Conservation (phyloP, 2,113 vertebrate genomes). For the Odocoileus virginianus region DNA sequence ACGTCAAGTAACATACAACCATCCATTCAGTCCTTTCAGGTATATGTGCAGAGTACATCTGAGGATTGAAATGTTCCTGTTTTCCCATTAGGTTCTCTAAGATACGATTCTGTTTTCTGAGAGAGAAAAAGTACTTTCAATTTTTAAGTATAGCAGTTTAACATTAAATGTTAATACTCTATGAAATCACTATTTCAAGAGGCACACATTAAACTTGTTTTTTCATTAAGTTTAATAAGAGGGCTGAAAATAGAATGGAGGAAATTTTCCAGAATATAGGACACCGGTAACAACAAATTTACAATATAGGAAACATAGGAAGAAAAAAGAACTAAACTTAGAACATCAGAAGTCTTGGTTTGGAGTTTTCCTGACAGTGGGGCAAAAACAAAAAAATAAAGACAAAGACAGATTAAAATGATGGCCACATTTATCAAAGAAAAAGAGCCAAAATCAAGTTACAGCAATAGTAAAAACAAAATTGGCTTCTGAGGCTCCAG, state of each 20-base stretch:
- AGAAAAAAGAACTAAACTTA: neutral
- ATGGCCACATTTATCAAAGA: neutral
- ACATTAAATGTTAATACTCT: neutral
- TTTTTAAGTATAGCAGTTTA: neutral
- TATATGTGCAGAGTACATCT: neutral
- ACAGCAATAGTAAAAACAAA: neutral
- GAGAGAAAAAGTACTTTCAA: neutral
- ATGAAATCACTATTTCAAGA: neutral
- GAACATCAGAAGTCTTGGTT: neutral
- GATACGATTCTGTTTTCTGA: neutral
- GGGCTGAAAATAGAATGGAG: neutral
- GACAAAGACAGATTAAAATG: neutral
- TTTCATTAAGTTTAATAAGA: neutral
- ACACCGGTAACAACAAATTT: neutral
- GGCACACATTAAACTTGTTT: neutral
- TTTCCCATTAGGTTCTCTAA: neutral
- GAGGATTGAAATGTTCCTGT: neutral
- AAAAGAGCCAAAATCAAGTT: neutral
- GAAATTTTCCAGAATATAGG: neutral
- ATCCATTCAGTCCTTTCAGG: neutral
- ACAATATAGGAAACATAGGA: neutral
- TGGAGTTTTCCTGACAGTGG: neutral
- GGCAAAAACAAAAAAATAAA: neutral
- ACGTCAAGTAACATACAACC: neutral
- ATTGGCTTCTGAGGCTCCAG: neutral